Evolutionary conservation across 2,888 invertebrate genomes (phyloP).

Genomic region (Nemoura dubitans): DNA sequence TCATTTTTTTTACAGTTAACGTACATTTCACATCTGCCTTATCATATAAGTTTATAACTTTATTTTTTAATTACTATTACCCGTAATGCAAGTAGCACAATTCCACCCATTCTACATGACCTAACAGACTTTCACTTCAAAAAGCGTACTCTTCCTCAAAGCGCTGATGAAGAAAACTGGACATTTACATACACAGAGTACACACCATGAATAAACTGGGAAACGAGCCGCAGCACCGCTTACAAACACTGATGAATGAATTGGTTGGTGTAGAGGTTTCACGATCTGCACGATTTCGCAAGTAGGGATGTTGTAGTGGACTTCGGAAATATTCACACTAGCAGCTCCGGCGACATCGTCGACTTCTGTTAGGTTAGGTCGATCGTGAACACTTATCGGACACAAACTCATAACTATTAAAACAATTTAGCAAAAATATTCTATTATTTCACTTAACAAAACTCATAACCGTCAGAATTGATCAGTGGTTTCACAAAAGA

Average conservation of each 20-base stretch:
- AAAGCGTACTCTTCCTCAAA: not conserved
- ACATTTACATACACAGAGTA: not conserved
- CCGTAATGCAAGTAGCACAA: not conserved
- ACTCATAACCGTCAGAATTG: not conserved
- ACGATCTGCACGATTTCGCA: not conserved
- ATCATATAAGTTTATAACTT: too few relatives aligned
- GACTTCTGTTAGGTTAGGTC: constrained; percentile 22
- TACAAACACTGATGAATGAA: not conserved
- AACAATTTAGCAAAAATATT: constrained; percentile 34
- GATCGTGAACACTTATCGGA: not conserved
- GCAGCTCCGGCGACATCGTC: not conserved
- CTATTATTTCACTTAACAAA: constrained; percentile 1
- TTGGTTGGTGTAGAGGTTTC: not conserved
- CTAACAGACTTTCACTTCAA: not conserved
- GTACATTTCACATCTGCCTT: not conserved
- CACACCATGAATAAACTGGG: not conserved
- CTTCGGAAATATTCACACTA: not conserved
- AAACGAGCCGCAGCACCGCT: not conserved
- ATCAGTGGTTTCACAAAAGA: not conserved
- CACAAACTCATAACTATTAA: not conserved
- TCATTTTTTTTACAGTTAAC: not conserved
- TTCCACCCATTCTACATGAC: not conserved
- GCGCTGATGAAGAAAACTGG: not conserved
- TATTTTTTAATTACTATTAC: not conserved
- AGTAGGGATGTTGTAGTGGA: not conserved